Conservation (phyloP, 2,888 invertebrate species). For the Drosophila ustulata region DNA sequence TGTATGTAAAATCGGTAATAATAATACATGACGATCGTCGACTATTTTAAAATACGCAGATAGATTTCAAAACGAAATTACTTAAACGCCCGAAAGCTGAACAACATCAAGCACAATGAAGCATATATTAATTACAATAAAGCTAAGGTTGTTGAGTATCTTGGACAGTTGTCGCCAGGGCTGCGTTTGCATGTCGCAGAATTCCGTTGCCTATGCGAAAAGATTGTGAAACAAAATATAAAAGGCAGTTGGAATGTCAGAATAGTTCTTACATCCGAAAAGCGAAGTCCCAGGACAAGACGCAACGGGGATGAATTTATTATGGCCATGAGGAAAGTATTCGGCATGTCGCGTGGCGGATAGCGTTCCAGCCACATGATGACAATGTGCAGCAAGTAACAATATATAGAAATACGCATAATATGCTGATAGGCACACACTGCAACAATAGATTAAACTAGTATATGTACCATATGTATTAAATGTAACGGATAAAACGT, state of each 20-base stretch:
- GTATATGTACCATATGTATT: too few species aligned
- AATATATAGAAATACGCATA: constrained; percentile 69
- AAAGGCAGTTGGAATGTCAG: background rate
- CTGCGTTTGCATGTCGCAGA: constrained; percentile 71
- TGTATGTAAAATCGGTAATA: background rate
- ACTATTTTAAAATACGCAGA: background rate
- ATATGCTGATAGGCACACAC: constrained; percentile 79
- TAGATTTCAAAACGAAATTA: background rate
- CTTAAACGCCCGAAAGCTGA: constrained; percentile 14
- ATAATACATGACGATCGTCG: background rate
- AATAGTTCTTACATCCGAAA: constrained; percentile 77
- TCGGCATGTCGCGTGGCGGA: constrained; percentile 77
- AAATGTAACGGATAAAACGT: constrained; percentile 39
- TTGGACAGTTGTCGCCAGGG: constrained; percentile 82
- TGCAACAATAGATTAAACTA: constrained; percentile 30
- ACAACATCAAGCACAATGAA: constrained; percentile 58
- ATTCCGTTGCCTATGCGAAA: constrained; percentile 69
- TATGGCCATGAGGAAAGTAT: constrained; percentile 55
- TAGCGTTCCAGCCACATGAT: constrained; percentile 81
- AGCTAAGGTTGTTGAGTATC: constrained; percentile 75
- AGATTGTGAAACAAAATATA: background rate
- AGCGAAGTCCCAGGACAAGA: constrained; percentile 71
- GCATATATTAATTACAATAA: constrained; percentile 61
- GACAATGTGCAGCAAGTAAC: constrained; percentile 79
- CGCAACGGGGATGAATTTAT: constrained; percentile 74